A percentile compares a stretch with the other conserved stretches of the same genome.
These are phyloP conservation scores for Frieseomelitta varia DNA, from an alignment of 1,140 invertebrate species.

Conservation along the genomic window DNA sequence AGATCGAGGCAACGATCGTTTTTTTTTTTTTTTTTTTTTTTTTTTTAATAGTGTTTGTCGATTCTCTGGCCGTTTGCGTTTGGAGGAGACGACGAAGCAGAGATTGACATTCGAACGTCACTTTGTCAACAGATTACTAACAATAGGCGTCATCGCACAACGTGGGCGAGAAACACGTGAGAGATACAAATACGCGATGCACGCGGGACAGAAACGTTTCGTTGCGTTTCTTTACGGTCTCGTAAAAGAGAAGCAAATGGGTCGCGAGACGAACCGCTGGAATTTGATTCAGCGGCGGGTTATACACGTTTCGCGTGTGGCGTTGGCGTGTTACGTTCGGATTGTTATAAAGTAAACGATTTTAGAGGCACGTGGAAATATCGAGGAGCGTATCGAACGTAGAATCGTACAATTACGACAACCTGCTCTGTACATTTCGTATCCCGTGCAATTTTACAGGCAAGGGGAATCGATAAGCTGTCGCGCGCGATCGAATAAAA, in stretches of 20 bases:
- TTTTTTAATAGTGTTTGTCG: not conserved
- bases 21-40: too few species aligned
- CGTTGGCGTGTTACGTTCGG: not conserved
- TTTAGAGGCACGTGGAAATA: not conserved
- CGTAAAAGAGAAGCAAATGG: constrained; percentile 2
- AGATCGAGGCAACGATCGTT: not conserved
- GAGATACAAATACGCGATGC: not conserved
- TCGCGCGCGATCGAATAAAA: not conserved
- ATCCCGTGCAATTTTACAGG: not conserved
- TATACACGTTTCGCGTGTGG: too few species aligned
- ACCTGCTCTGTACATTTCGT: not conserved
- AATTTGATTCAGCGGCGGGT: not conserved
- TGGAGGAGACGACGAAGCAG: not conserved
- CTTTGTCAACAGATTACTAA: not conserved
- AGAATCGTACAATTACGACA: not conserved
- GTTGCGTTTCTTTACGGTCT: constrained; percentile 14
- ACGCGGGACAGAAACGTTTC: not conserved
- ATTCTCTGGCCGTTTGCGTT: constrained; percentile 14
- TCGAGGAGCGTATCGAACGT: not conserved
- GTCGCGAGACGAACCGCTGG: not conserved
- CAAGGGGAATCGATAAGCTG: not conserved
- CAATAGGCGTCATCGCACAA: not conserved
- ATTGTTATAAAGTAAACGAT: not conserved
- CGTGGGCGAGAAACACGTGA: not conserved
- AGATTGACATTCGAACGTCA: constrained; percentile 6